These are phyloP conservation scores for Isoperla grammatica DNA, from an alignment of 2,888 invertebrate species.

Conservation along the genomic window DNA sequence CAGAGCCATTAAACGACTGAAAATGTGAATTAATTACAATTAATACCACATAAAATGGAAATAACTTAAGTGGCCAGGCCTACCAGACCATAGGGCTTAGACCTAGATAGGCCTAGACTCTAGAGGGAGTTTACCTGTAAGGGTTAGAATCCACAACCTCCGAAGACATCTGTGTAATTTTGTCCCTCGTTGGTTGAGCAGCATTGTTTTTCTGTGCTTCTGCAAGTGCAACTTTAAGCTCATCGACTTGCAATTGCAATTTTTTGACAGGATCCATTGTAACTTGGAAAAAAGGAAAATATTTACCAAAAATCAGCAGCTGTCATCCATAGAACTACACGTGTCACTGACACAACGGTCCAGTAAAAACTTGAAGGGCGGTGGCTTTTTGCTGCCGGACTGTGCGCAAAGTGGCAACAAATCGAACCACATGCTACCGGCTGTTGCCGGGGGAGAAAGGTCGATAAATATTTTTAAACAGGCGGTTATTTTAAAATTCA, in stretches of 20 bases:
- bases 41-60: not conserved
- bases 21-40: slow-evolving; percentile 34
- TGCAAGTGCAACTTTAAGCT: slow-evolving; percentile 60
- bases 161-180: slow-evolving; percentile 85
- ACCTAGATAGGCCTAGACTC: not conserved
- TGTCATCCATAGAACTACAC: slow-evolving; percentile 14
- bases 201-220: slow-evolving; percentile 45
- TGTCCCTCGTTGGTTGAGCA: slow-evolving; percentile 49
- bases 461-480: too few species aligned
- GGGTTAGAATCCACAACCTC: slow-evolving; percentile 98
- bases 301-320: not conserved
- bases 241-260: slow-evolving; percentile 55
- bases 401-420: too few species aligned
- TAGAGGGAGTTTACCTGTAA: slow-evolving; percentile 65
- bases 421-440: too few species aligned
- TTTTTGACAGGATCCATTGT: slow-evolving; percentile 56
- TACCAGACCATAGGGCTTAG: not conserved
- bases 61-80: not conserved
- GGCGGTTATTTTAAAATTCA: too few species aligned
- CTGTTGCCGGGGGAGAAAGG: too few species aligned
- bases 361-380: not conserved
- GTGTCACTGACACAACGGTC: slow-evolving; percentile 5
- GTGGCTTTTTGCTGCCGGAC: too few species aligned
- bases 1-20: slow-evolving; percentile 94
- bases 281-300: not conserved